phyloP scores from a whole-genome alignment of 2,888 invertebrate species.

The Lasius platythorax region DNA sequence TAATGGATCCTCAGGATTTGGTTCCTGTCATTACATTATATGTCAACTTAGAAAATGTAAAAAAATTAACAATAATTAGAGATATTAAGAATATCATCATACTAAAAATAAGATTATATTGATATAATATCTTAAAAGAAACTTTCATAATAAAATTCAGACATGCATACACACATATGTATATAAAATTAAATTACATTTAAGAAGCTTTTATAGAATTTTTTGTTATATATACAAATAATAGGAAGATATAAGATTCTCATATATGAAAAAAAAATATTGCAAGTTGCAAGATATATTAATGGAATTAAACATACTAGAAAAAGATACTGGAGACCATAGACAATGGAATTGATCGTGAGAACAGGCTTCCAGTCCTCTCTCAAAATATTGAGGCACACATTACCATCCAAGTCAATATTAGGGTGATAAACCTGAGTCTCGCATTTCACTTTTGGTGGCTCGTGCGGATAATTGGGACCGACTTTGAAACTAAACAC shows the following conservation, averaged over 20 bases:
- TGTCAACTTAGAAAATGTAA: neutral
- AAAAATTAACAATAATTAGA: neutral
- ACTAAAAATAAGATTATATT: slow-evolving; percentile 13
- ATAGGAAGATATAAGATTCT: neutral
- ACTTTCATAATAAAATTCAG: neutral
- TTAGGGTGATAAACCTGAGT: slow-evolving; percentile 99
- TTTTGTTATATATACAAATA: too few species aligned
- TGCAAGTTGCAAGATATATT: neutral
- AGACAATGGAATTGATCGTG: slow-evolving; percentile 98
- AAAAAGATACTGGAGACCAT: slow-evolving; percentile 98
- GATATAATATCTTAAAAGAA: neutral
- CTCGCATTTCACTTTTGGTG: slow-evolving; percentile 99
- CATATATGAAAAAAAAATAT: neutral
- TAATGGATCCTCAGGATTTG: slow-evolving; percentile 99
- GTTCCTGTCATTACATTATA: slow-evolving; percentile 90
- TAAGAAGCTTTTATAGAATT: too few species aligned
- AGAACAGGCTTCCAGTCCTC: slow-evolving; percentile 99
- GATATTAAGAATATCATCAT: neutral
- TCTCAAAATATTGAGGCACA: slow-evolving; percentile 98
- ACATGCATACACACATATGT: neutral
- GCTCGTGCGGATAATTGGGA: slow-evolving; percentile 99
- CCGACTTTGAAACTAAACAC: slow-evolving; percentile 99
- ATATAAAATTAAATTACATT: neutral
- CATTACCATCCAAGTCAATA: slow-evolving; percentile 99
- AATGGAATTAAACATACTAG: slow-evolving; percentile 88